phyloP scores from a whole-genome alignment of 2,888 invertebrate genomes.

The Muschampia plurimacula region DNA sequence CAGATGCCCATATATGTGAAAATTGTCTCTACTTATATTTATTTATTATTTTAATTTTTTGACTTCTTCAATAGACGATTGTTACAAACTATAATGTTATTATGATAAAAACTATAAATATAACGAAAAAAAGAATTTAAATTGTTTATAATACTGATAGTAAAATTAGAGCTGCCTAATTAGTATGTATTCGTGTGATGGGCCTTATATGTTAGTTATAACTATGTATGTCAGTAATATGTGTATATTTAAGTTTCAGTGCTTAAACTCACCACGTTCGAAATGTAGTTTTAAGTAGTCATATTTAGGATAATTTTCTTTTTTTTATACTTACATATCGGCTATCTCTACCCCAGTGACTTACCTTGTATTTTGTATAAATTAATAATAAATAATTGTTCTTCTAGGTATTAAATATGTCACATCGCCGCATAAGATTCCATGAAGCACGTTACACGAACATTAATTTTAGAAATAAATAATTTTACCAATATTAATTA shows the following conservation, averaged over 20 bases:
- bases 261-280: slow-evolving; percentile 83
- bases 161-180: slow-evolving; percentile 20
- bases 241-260: slow-evolving; percentile 52
- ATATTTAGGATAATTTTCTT: slow-evolving; percentile 39
- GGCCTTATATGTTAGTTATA: slow-evolving; percentile 51
- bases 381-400: slow-evolving; percentile 13
- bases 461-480: no score
- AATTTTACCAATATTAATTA: no score
- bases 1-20: no score
- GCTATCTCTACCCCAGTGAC: slow-evolving; percentile 37
- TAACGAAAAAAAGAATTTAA: slow-evolving; percentile 4
- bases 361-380: slow-evolving; percentile 31
- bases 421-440: neutral
- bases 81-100: slow-evolving; percentile 4
- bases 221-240: slow-evolving; percentile 31
- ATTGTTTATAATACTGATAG: neutral
- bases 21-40: no score
- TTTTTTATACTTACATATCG: slow-evolving; percentile 18
- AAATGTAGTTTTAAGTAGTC: slow-evolving; percentile 46
- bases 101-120: neutral
- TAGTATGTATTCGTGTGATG: slow-evolving; percentile 38
- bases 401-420: neutral
- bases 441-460: neutral
- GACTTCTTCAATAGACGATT: neutral
- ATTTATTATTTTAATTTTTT: no score